Evolutionary conservation across 1,140 invertebrate species (phyloP).

Genomic region (Nixonia krombeini): DNA sequence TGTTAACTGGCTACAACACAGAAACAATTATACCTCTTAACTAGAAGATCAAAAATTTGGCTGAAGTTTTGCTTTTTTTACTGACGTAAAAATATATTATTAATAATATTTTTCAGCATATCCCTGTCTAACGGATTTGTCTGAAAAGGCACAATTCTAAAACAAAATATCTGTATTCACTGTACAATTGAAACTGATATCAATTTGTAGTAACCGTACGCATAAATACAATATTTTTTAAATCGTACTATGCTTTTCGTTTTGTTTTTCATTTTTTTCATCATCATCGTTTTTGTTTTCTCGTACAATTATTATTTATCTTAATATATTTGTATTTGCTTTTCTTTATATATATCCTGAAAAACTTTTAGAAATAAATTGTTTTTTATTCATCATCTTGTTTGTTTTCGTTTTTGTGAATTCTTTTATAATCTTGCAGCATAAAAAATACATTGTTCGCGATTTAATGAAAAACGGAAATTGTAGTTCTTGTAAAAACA

Average conservation of each 20-base stretch:
- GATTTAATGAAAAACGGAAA: conserved; percentile 38
- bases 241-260: conserved; percentile 56
- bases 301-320: conserved; percentile 13
- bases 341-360: conserved; percentile 9
- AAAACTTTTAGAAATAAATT: conserved; percentile 25
- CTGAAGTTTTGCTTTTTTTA: conserved; percentile 52
- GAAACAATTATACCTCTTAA: conserved; percentile 60
- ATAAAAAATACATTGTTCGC: conserved; percentile 49
- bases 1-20: conserved; percentile 54
- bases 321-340: neutral
- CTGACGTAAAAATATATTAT: conserved; percentile 66
- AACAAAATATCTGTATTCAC: conserved; percentile 63
- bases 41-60: conserved; percentile 61
- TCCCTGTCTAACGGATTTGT: conserved; percentile 60
- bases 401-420: conserved; percentile 14
- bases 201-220: conserved; percentile 60
- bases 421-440: too few relatives aligned
- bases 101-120: conserved; percentile 60
- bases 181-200: conserved; percentile 68
- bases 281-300: conserved; percentile 21
- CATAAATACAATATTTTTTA: conserved; percentile 61
- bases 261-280: conserved; percentile 26
- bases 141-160: conserved; percentile 70
- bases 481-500: conserved; percentile 45
- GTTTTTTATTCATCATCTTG: conserved; percentile 7